Evolutionary conservation across 1,140 invertebrate species (phyloP), one percentile per base, ranked within the genome.

Genomic region (Oryctes rhinoceros): DNA sequence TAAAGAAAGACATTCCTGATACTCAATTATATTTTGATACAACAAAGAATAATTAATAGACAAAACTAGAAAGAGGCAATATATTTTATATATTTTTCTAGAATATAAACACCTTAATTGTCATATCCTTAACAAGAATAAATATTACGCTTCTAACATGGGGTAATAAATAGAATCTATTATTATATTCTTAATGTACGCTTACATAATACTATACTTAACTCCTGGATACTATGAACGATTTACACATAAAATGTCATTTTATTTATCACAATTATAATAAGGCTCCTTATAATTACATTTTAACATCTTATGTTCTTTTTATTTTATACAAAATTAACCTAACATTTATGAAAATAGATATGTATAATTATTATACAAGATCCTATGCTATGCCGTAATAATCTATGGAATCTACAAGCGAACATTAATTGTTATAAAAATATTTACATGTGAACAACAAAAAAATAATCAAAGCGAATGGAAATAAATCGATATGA

Each of bases 321-420:
- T n/a, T n/a, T n/a, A n/a, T 15, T 79, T 79, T 81, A 65, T 79
- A 81, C 76, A 81, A 81, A 79, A 79, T 79, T 79, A 24, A 77
- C 67, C 30, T 78, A 81, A 79, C 74, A 81, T 79, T 80, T 83
- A 82, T 78, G 82, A 83, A 83, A 83, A 83, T 82, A 83, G 82
- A 83, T 83, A 83, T 83, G 82, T 83, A 78, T 83, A 82, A 71
- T 71, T 83, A 78, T 59, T 80, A 53, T 47, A 59, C 53, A 15
- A 59, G 1, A 59, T 18, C 5, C 53, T 59, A 59, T 59, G 53
- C 13, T n/a, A 59, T 18, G n/a, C n/a, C n/a, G 53, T 59, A 15
- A 5, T 59, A 15, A 15, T n/a, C 44, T 78, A 78, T 78, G 30
- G 15, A 44, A 48, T 77, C 47, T 78, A 78, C 18, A 78, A 78